Conservation (phyloP, 2,797 vertebrate species). For the Coracias cyanogaster region DNA sequence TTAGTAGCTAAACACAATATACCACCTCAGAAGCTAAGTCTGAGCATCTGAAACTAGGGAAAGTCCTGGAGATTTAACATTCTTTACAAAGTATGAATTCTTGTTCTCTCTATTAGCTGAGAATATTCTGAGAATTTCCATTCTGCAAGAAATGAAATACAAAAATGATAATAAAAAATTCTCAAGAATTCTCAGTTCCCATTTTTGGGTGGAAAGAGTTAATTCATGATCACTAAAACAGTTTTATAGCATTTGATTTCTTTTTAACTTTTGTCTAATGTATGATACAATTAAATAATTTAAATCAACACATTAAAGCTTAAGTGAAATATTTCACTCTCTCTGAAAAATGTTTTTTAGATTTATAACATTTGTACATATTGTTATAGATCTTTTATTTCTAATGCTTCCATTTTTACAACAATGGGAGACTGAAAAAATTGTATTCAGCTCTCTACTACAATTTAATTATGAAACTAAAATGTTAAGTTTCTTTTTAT, state of each 20-base stretch:
- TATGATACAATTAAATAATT: not conserved
- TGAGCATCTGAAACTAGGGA: not conserved
- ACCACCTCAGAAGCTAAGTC: not conserved
- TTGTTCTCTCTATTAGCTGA: not conserved
- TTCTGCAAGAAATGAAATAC: not conserved
- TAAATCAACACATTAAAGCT: not conserved
- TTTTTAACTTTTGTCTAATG: not conserved
- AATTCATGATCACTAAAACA: not conserved
- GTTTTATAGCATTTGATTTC: not conserved
- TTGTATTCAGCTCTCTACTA: not conserved
- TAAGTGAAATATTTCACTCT: not conserved
- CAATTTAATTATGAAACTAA: not conserved
- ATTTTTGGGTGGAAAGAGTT: not conserved
- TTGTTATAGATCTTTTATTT: not conserved
- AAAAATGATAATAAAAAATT: not conserved
- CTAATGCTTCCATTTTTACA: not conserved
- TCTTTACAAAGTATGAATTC: not conserved
- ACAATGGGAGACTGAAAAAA: not conserved
- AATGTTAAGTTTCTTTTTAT: not conserved
- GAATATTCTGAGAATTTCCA: not conserved
- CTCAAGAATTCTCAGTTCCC: not conserved
- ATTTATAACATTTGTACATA: not conserved
- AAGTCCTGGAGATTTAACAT: not conserved
- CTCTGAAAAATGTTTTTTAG: not conserved
- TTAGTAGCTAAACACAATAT: not conserved